phyloP scores from a whole-genome alignment of 2,797 vertebrate genomes.

The Tympanoctomys barrerae region DNA sequence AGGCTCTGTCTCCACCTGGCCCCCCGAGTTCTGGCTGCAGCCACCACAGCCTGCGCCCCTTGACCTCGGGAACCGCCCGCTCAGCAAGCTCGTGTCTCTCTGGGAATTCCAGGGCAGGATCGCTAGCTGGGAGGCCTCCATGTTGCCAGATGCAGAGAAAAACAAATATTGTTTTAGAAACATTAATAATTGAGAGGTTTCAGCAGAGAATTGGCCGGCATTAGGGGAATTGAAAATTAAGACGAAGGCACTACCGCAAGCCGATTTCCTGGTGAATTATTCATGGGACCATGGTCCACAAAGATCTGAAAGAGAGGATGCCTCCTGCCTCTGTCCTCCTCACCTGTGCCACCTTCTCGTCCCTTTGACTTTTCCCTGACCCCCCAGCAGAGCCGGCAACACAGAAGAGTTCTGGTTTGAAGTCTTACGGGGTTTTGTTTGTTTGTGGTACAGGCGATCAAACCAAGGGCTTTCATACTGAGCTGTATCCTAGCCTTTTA shows the following conservation, averaged over 20 bases:
- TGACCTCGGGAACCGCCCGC: neutral
- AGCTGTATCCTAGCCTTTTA: neutral
- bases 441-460: neutral
- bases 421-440: neutral
- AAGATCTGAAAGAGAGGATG: constrained; percentile 78
- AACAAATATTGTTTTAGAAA: constrained; percentile 89
- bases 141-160: constrained; percentile 86
- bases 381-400: neutral
- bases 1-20: accelerated
- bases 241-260: constrained; percentile 86
- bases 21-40: neutral
- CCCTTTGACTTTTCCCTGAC: neutral
- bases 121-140: constrained; percentile 75
- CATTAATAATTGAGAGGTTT: constrained; percentile 89
- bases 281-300: constrained; percentile 77
- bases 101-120: constrained; percentile 77
- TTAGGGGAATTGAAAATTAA: constrained; percentile 90
- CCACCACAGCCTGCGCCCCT: neutral
- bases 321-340: constrained; percentile 63
- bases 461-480: neutral
- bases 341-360: accelerated
- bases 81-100: constrained; percentile 53
- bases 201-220: constrained; percentile 85
- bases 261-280: constrained; percentile 88
- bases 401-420: neutral